phyloP scores from a whole-genome alignment of 1,140 invertebrate genomes.

The Lethrus apterus region DNA sequence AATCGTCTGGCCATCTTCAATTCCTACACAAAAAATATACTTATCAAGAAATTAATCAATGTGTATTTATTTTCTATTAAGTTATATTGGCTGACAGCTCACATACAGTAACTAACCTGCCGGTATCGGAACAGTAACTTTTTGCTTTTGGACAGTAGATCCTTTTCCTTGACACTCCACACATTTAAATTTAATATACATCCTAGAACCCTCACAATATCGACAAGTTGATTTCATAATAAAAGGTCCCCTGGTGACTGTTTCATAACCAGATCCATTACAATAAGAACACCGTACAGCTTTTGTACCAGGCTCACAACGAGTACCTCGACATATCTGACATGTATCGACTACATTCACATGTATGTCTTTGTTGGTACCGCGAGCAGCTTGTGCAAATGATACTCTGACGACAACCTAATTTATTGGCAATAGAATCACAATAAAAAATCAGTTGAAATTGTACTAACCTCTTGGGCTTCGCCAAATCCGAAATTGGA shows the following conservation, averaged over 20 bases:
- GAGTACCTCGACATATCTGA: slow-evolving; percentile 75
- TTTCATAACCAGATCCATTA: slow-evolving; percentile 97
- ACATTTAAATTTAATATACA: slow-evolving; percentile 88
- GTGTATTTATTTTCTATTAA: no score
- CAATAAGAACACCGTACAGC: slow-evolving; percentile 82
- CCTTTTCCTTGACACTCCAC: slow-evolving; percentile 91
- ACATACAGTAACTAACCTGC: no score
- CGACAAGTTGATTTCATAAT: slow-evolving; percentile 95
- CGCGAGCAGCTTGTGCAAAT: slow-evolving; percentile 93
- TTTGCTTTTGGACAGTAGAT: slow-evolving; percentile 80
- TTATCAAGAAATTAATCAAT: no score
- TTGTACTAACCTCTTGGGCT: slow-evolving; percentile 71
- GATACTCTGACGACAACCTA: slow-evolving; percentile 82
- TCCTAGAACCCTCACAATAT: slow-evolving; percentile 80
- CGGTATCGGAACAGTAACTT: slow-evolving; percentile 90
- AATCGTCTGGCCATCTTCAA: slow-evolving; percentile 94
- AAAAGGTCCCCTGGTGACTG: slow-evolving; percentile 86
- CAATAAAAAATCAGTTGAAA: background rate
- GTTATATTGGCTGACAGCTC: no score
- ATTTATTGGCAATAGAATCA: slow-evolving; percentile 21
- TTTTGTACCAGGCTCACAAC: slow-evolving; percentile 83
- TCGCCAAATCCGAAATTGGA: slow-evolving; percentile 83
- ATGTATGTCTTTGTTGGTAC: slow-evolving; percentile 88
- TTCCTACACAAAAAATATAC: slow-evolving; percentile 45
- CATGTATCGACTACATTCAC: slow-evolving; percentile 92